These are phyloP conservation scores for Anser brachyrhynchus DNA, from an alignment of 2,113 vertebrate species.

Conservation along the genomic window DNA sequence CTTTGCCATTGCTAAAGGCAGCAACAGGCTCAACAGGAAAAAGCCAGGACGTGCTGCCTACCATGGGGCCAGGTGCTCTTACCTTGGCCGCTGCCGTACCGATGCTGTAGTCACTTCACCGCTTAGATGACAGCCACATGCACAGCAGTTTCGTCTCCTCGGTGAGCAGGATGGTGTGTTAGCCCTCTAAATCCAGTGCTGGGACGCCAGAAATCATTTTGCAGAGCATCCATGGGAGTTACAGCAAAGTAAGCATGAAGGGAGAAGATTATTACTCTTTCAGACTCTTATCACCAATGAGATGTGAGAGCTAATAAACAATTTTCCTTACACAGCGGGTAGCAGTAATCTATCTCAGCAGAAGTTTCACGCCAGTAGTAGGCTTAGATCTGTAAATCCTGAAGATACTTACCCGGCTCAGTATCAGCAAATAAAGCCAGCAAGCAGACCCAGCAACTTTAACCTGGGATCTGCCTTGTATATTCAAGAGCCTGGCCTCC, in stretches of 20 bases:
- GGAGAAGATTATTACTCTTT: background rate
- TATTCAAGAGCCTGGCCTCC: background rate
- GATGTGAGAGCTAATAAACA: rapidly evolving
- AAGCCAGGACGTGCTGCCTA: background rate
- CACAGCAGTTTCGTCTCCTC: background rate
- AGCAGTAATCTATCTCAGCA: background rate
- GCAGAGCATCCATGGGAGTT: background rate
- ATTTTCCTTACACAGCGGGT: rapidly evolving
- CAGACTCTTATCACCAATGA: background rate
- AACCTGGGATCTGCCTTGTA: background rate
- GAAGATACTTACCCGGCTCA: background rate
- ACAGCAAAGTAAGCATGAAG: rapidly evolving
- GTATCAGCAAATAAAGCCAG: background rate
- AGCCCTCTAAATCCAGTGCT: background rate
- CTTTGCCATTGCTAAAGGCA: background rate
- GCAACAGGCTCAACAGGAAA: background rate
- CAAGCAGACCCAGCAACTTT: rapidly evolving
- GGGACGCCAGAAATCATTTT: background rate
- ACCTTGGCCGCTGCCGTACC: background rate
- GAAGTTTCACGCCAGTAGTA: background rate
- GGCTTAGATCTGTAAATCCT: background rate
- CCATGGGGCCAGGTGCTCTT: background rate
- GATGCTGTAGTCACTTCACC: background rate
- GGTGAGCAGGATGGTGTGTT: rapidly evolving
- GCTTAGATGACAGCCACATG: rapidly evolving